Evolutionary conservation across 2,888 invertebrate genomes (phyloP).

Genomic region (Proisotoma minuta): DNA sequence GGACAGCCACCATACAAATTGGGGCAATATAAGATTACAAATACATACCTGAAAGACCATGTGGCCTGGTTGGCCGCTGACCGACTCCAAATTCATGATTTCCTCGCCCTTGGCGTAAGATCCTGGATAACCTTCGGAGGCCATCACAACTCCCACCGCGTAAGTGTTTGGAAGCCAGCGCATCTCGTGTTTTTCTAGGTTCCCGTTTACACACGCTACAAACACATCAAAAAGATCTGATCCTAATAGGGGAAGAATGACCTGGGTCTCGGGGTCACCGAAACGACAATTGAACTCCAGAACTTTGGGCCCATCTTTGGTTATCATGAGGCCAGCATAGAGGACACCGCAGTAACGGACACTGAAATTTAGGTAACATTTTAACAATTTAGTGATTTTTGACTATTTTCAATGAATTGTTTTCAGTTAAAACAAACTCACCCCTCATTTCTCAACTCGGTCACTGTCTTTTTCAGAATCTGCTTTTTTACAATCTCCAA

Average conservation of each 20-base stretch:
- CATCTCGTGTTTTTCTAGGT: slow-evolving; percentile 58
- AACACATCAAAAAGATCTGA: slow-evolving; percentile 74
- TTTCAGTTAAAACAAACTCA: not conserved
- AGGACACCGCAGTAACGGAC: slow-evolving; percentile 65
- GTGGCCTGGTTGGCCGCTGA: slow-evolving; percentile 56
- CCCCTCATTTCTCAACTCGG: slow-evolving; percentile 73
- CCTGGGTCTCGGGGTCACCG: slow-evolving; percentile 98
- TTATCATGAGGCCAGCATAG: slow-evolving; percentile 95
- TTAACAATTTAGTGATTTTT: too few species aligned
- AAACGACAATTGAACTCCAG: slow-evolving; percentile 97
- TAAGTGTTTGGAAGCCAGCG: slow-evolving; percentile 65
- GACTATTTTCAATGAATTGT: too few species aligned
- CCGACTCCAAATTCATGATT: slow-evolving; percentile 65
- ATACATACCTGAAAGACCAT: slow-evolving; percentile 82
- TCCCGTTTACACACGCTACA: slow-evolving; percentile 68
- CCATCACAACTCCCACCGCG: slow-evolving; percentile 86
- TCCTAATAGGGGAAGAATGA: slow-evolving; percentile 78
- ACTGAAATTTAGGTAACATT: too few species aligned
- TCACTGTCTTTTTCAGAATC: slow-evolving; percentile 72
- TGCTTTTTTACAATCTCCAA: slow-evolving; percentile 63
- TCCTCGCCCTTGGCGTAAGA: slow-evolving; percentile 79
- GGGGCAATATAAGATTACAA: too few species aligned
- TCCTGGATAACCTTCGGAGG: slow-evolving; percentile 87
- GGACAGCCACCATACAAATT: too few species aligned
- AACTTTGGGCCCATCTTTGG: slow-evolving; percentile 80